These are phyloP conservation scores for Sebastes umbrosus DNA, from an alignment of 2,797 vertebrate species.

Conservation along the genomic window DNA sequence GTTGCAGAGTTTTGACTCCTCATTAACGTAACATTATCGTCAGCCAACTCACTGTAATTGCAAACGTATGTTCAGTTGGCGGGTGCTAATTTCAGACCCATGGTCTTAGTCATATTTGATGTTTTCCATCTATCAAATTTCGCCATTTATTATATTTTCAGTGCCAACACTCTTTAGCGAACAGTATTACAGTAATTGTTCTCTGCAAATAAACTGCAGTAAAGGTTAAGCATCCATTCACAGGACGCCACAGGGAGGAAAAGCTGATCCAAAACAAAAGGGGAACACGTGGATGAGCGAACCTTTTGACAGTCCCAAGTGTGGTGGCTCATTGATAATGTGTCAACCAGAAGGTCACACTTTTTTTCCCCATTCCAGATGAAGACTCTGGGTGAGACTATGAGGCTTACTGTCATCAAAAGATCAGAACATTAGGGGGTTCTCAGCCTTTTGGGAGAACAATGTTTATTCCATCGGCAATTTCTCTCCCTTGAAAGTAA, in stretches of 20 bases:
- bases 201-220: background rate
- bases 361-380: slow-evolving; percentile 13
- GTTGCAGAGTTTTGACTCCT: no score
- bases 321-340: slow-evolving; percentile 32
- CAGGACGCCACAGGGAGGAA: background rate
- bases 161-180: background rate
- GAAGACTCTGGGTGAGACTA: slow-evolving; percentile 17
- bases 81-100: no score
- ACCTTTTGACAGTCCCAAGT: slow-evolving; percentile 15
- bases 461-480: slow-evolving; percentile 11
- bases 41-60: no score
- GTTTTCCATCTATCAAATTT: background rate
- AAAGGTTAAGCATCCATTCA: slow-evolving; percentile 34
- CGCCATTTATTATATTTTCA: background rate
- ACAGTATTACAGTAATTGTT: background rate
- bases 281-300: slow-evolving; percentile 6
- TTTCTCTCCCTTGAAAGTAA: slow-evolving; percentile 4
- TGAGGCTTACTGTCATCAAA: slow-evolving; percentile 34
- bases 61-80: no score
- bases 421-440: slow-evolving; percentile 50
- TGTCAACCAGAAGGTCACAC: slow-evolving; percentile 58
- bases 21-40: no score
- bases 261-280: slow-evolving; percentile 9
- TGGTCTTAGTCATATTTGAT: background rate
- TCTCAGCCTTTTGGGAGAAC: slow-evolving; percentile 22